These are phyloP conservation scores for Origma solitaria DNA, from an alignment of 2,113 vertebrate genomes.

Conservation along the genomic window DNA sequence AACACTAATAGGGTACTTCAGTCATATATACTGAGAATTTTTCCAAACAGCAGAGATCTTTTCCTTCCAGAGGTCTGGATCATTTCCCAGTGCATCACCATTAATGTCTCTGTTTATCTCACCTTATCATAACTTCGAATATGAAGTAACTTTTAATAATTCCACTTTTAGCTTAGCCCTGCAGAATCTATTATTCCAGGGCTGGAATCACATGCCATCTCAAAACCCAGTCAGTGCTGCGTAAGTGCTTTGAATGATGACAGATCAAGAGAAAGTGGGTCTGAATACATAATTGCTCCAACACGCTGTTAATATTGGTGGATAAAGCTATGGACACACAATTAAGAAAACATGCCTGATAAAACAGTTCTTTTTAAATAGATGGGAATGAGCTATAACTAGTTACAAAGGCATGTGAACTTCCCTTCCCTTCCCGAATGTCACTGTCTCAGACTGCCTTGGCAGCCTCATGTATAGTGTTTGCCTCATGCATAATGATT, in stretches of 20 bases:
- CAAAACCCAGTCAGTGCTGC: background rate
- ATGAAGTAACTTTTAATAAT: conserved; percentile 61
- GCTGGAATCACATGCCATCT: background rate
- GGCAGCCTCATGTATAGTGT: conserved; percentile 40
- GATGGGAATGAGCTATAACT: conserved; percentile 1
- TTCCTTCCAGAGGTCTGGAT: background rate
- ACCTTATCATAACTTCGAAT: conserved; percentile 51
- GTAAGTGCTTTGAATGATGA: conserved; percentile 58
- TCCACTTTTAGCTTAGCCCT: conserved; percentile 57
- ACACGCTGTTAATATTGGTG: conserved; percentile 37
- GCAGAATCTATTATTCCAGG: conserved; percentile 57
- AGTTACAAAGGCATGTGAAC: conserved; percentile 61
- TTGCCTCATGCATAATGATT: conserved; percentile 76
- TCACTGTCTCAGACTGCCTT: conserved; percentile 61
- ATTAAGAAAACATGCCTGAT: conserved; percentile 68
- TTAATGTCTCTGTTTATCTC: conserved; percentile 53
- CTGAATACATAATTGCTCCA: conserved; percentile 59
- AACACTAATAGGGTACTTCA: background rate
- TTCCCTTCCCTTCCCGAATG: conserved; percentile 56
- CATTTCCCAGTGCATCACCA: conserved; percentile 13
- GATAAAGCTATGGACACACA: conserved; percentile 55
- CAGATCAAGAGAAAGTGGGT: conserved; percentile 52
- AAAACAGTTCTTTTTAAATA: conserved; percentile 51
- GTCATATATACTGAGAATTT: background rate
- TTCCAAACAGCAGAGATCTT: conserved; percentile 17